Percentiles rank a stretch among this genome's conserved stretches.
phyloP scores from a whole-genome alignment of 2,888 invertebrate genomes.

The Leptinotarsa peninsularis region DNA sequence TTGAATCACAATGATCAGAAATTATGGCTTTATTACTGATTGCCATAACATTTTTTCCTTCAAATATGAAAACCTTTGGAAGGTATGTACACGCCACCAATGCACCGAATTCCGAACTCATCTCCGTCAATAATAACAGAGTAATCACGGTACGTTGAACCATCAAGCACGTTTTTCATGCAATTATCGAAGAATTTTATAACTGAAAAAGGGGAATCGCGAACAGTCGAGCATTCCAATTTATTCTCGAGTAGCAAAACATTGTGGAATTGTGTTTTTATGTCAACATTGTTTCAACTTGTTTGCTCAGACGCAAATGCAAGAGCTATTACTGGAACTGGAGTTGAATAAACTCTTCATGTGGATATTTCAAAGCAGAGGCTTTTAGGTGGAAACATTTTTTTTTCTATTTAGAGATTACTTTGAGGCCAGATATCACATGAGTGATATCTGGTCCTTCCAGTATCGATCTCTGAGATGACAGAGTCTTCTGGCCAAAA shows the following conservation, averaged over 20 bases:
- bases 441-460: too few species aligned
- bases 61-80: not conserved
- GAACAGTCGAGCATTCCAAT: constrained; percentile 32
- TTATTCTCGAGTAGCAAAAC: constrained; percentile 35
- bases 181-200: constrained; percentile 39
- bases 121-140: constrained; percentile 34
- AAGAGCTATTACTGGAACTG: not conserved
- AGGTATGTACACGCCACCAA: not conserved
- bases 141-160: constrained; percentile 37
- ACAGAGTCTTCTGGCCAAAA: too few species aligned
- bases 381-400: too few species aligned
- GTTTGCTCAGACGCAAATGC: not conserved
- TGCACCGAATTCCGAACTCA: constrained; percentile 1
- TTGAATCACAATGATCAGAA: too few species aligned
- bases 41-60: not conserved
- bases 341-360: too few species aligned
- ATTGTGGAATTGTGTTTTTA: constrained; percentile 11
- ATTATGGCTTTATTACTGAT: not conserved
- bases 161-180: constrained; percentile 34
- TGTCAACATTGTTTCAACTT: constrained; percentile 10
- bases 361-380: too few species aligned
- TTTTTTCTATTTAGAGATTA: too few species aligned
- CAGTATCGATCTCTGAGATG: too few species aligned
- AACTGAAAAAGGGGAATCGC: constrained; percentile 34
- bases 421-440: too few species aligned